These are phyloP conservation scores for Pungitius pungitius DNA, from an alignment of 2,113 vertebrate species.

Conservation along the genomic window DNA sequence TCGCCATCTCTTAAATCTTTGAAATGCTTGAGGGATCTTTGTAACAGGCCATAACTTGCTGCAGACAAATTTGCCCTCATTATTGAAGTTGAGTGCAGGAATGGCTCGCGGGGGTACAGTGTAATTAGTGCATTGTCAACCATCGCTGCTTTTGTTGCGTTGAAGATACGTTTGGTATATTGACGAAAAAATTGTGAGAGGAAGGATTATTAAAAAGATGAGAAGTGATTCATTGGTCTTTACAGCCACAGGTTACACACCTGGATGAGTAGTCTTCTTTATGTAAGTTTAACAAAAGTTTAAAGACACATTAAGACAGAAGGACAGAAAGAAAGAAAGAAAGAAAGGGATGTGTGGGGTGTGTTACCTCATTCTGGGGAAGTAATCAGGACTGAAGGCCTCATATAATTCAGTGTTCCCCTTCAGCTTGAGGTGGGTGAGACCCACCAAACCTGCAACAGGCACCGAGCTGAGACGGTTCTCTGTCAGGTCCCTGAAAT, in stretches of 20 bases:
- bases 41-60: slow-evolving; percentile 62
- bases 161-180: background rate
- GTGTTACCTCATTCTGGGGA: slow-evolving; percentile 91
- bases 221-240: slow-evolving; percentile 28
- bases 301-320: background rate
- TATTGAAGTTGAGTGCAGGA: slow-evolving; percentile 30
- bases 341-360: background rate
- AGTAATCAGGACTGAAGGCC: slow-evolving; percentile 87
- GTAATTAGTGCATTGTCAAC: slow-evolving; percentile 38
- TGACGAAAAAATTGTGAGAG: slow-evolving; percentile 20
- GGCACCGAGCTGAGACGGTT: slow-evolving; percentile 87
- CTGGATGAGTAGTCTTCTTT: slow-evolving; percentile 31
- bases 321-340: too few species aligned
- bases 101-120: slow-evolving; percentile 46
- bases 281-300: slow-evolving; percentile 11
- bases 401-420: slow-evolving; percentile 89
- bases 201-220: slow-evolving; percentile 47
- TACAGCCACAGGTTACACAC: slow-evolving; percentile 59
- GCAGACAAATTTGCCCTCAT: slow-evolving; percentile 36
- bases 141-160: slow-evolving; percentile 30
- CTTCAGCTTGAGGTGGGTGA: slow-evolving; percentile 92
- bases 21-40: slow-evolving; percentile 40
- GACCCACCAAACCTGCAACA: slow-evolving; percentile 84
- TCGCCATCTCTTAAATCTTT: slow-evolving; percentile 43
- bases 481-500: slow-evolving; percentile 87